These are phyloP conservation scores for Coracias cyanogaster DNA, from an alignment of 2,797 vertebrate species.

Conservation along the genomic window DNA sequence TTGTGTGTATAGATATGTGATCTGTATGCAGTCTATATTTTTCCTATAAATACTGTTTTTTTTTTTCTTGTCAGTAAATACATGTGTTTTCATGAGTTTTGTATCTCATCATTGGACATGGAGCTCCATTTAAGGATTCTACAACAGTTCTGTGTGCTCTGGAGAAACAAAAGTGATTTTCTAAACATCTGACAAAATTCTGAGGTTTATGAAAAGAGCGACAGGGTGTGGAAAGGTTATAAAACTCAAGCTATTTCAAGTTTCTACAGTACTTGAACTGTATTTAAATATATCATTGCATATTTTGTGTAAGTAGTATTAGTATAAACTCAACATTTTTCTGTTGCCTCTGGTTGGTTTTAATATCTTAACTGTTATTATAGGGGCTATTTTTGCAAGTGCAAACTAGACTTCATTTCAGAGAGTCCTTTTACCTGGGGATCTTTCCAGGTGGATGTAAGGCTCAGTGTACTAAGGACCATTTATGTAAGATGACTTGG, in stretches of 20 bases:
- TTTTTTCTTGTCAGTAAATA: background rate
- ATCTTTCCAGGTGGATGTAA: background rate
- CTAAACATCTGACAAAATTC: background rate
- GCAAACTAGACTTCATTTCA: background rate
- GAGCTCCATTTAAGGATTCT: background rate
- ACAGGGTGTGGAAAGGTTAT: background rate
- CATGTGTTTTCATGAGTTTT: background rate
- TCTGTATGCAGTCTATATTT: background rate
- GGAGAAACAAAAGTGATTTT: background rate
- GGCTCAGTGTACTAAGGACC: accelerated
- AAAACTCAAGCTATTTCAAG: background rate
- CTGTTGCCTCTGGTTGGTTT: background rate
- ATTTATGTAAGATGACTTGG: background rate
- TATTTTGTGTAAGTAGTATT: background rate
- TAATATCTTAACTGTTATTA: background rate
- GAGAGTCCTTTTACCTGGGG: background rate
- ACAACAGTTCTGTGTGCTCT: background rate
- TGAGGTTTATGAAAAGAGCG: background rate
- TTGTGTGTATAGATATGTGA: background rate
- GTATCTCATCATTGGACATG: background rate
- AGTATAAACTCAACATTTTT: background rate
- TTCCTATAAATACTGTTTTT: background rate
- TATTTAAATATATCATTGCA: background rate
- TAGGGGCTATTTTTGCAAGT: background rate
- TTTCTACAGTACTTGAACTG: background rate